Conservation (phyloP, 2,113 vertebrate species). For the Vidua chalybeata region DNA sequence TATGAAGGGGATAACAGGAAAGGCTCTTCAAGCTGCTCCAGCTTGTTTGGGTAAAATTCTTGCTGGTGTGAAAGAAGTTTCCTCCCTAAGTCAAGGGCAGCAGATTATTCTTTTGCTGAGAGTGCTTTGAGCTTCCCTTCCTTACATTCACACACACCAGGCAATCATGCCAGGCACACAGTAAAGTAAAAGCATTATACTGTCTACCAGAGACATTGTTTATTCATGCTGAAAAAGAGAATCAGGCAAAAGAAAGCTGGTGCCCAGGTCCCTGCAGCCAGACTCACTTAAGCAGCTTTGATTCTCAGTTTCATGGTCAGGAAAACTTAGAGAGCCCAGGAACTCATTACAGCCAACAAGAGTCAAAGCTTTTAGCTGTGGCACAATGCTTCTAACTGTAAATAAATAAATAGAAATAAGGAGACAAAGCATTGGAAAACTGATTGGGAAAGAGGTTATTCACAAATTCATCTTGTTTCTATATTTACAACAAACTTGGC, state of each 20-base stretch:
- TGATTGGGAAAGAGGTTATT: not conserved
- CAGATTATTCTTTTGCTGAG: not conserved
- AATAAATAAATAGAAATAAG: not conserved
- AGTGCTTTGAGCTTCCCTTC: not conserved
- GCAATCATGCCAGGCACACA: not conserved
- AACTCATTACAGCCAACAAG: not conserved
- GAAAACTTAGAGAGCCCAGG: not conserved
- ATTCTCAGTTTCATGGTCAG: not conserved
- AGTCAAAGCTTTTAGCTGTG: not conserved
- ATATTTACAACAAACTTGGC: not conserved
- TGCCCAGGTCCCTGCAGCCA: not conserved
- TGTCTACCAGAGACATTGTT: not conserved
- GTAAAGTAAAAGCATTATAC: not conserved
- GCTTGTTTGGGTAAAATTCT: not conserved
- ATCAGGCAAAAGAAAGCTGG: not conserved
- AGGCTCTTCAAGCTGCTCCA: not conserved
- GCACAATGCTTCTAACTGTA: not conserved
- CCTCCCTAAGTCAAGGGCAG: not conserved
- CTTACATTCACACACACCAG: not conserved
- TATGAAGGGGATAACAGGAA: not conserved
- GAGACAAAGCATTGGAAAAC: not conserved
- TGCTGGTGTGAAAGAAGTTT: not conserved
- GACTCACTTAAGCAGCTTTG: not conserved
- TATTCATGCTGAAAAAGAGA: slow-evolving; percentile 13
- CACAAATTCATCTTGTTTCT: not conserved